phyloP scores from a whole-genome alignment of 1,140 invertebrate genomes.

The Plectrocnemia conspersa region DNA sequence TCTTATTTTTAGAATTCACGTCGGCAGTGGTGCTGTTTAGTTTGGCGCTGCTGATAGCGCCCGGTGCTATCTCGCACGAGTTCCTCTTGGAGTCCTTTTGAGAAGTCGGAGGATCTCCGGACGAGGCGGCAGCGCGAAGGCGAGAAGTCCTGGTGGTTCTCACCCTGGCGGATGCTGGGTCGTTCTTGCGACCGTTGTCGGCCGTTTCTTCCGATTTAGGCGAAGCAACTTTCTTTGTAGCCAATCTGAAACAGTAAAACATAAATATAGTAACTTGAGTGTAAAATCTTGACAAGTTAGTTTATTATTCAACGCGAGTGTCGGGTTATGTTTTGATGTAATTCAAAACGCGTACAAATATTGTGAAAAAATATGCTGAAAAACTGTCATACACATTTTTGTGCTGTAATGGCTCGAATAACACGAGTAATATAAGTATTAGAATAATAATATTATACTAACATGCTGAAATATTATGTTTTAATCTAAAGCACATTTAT shows the following conservation, averaged over 20 bases:
- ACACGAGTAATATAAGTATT: too few species aligned
- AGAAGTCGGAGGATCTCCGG: conserved; percentile 39
- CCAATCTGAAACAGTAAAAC: neutral
- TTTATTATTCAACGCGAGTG: too few species aligned
- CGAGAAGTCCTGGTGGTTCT: conserved; percentile 67
- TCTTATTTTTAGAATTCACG: conserved; percentile 6
- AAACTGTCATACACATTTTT: too few species aligned
- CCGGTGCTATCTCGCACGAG: neutral
- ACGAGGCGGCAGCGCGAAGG: conserved; percentile 58
- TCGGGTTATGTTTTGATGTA: too few species aligned
- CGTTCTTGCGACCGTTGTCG: conserved; percentile 43
- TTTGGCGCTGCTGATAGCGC: neutral
- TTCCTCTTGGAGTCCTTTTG: neutral
- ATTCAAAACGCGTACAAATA: too few species aligned
- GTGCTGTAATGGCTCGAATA: too few species aligned
- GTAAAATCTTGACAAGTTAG: too few species aligned
- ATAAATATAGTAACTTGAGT: too few species aligned
- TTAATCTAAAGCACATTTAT: too few species aligned
- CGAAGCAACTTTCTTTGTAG: neutral
- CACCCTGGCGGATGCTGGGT: conserved; percentile 49
- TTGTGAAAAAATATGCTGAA: too few species aligned
- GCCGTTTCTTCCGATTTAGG: neutral
- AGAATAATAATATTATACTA: too few species aligned
- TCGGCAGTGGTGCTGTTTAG: neutral
- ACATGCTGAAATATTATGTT: too few species aligned